Conservation (phyloP, 2,888 invertebrate genomes). For the Galerucella pusilla region DNA sequence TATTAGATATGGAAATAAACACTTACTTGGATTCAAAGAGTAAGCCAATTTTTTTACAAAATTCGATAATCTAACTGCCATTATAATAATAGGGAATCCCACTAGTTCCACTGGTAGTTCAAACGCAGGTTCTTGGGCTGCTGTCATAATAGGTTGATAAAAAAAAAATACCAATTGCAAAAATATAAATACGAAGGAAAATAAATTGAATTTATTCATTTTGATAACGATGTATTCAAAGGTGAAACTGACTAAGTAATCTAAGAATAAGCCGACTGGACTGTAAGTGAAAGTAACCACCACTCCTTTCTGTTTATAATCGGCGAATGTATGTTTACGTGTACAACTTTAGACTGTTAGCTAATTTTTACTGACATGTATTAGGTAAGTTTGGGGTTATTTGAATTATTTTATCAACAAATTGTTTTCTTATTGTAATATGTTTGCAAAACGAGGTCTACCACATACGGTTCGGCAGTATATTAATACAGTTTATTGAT, state of each 20-base stretch:
- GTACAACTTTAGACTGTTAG: constrained; percentile 22
- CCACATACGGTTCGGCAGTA: not conserved
- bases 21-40: constrained; percentile 83
- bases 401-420: not conserved
- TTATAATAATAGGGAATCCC: constrained; percentile 85
- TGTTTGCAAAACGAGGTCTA: not conserved
- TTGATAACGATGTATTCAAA: constrained; percentile 40
- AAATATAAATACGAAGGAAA: constrained; percentile 28
- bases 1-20: constrained; percentile 7
- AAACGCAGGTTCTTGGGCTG: constrained; percentile 68
- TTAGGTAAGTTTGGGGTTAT: constrained; percentile 21
- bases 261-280: constrained; percentile 48
- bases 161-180: constrained; percentile 40
- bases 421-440: constrained; percentile 2
- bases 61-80: constrained; percentile 81
- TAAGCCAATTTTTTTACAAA: constrained; percentile 86
- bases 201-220: constrained; percentile 53
- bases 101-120: constrained; percentile 86
- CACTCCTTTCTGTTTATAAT: constrained; percentile 49
- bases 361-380: constrained; percentile 21
- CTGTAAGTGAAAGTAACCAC: constrained; percentile 62
- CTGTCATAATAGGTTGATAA: constrained; percentile 42
- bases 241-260: constrained; percentile 38
- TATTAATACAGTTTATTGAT: not conserved
- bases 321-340: constrained; percentile 17